Evolutionary conservation across 2,113 vertebrate species (phyloP).

Genomic region (Tinamus guttatus): DNA sequence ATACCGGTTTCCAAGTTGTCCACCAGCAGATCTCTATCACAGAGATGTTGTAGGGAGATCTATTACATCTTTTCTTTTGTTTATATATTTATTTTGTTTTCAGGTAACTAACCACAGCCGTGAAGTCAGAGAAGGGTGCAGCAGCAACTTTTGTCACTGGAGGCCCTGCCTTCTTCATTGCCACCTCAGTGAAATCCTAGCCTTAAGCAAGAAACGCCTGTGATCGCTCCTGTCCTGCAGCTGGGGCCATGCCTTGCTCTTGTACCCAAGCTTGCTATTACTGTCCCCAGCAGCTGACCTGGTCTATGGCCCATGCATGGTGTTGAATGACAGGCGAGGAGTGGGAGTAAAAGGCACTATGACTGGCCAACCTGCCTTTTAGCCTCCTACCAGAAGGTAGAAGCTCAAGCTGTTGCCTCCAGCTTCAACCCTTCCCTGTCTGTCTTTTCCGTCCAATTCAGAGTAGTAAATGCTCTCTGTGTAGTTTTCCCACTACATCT

Average conservation of each 20-base stretch:
- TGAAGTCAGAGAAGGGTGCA: neutral
- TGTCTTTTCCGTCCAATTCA: neutral
- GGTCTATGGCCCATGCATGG: neutral
- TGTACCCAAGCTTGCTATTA: neutral
- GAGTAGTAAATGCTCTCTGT: neutral
- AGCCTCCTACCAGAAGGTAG: neutral
- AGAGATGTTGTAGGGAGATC: neutral
- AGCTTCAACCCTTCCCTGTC: neutral
- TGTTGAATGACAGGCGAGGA: neutral
- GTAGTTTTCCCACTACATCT: accelerated
- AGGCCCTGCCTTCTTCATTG: neutral
- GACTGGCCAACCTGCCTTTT: neutral
- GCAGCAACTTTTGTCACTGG: neutral
- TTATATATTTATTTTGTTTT: neutral
- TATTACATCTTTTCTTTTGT: neutral
- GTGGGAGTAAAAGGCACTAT: neutral
- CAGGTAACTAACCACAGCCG: neutral
- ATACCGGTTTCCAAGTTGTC: neutral
- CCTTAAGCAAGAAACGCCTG: neutral
- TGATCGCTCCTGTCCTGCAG: neutral
- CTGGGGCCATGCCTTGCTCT: neutral
- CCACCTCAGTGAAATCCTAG: neutral
- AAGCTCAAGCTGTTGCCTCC: neutral
- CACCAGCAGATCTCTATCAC: neutral
- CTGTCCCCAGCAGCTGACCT: neutral